These are phyloP conservation scores for Dasypogon diadema DNA, from an alignment of 2,888 invertebrate species.

Conservation along the genomic window DNA sequence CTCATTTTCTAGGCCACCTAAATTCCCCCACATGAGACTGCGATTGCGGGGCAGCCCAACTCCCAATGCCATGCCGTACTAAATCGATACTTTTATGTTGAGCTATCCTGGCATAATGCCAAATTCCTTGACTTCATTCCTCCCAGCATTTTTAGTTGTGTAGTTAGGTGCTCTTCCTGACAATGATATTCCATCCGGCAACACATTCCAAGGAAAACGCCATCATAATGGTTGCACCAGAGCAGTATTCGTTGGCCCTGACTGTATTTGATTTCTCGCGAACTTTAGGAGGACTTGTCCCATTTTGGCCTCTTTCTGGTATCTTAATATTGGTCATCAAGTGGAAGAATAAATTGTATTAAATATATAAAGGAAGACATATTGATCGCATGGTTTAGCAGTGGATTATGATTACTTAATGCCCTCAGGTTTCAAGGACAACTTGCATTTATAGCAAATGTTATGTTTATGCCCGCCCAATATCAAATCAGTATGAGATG, in stretches of 20 bases:
- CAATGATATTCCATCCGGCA: background rate
- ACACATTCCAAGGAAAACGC: background rate
- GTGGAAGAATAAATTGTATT: background rate
- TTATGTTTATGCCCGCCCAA: no score
- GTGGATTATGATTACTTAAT: no score
- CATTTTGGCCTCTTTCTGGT: background rate
- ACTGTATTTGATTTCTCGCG: background rate
- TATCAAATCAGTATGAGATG: no score
- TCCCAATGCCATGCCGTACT: conserved; percentile 22
- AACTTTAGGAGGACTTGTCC: background rate
- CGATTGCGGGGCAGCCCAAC: conserved; percentile 6
- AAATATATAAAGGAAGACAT: no score
- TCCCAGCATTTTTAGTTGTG: background rate
- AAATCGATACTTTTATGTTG: conserved; percentile 38
- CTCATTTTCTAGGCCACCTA: conserved; percentile 36
- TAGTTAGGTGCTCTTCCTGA: background rate
- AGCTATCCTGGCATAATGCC: conserved; percentile 34
- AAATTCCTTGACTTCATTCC: conserved; percentile 44
- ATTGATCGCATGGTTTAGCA: no score
- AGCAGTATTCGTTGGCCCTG: background rate
- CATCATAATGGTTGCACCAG: background rate
- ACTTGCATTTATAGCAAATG: no score
- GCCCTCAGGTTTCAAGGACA: no score
- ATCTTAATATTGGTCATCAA: background rate
- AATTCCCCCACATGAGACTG: conserved; percentile 15